Conservation (phyloP, 1,140 invertebrate species). For the Lethrus apterus region DNA sequence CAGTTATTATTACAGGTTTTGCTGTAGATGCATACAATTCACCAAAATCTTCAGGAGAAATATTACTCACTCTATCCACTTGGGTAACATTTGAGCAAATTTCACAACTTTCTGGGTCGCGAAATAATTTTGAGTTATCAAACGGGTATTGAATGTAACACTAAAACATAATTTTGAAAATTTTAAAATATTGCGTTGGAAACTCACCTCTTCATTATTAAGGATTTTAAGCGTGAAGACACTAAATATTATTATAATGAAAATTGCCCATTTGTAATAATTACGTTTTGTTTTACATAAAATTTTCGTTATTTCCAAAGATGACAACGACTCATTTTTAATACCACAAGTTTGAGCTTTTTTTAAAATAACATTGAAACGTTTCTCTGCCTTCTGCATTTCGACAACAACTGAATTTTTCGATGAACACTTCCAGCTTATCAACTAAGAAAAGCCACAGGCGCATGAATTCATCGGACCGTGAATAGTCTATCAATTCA, state of each 20-base stretch:
- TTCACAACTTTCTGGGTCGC: constrained; percentile 66
- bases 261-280: background rate
- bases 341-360: constrained; percentile 22
- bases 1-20: constrained; percentile 75
- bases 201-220: constrained; percentile 15
- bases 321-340: constrained; percentile 6
- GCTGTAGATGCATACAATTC: constrained; percentile 66
- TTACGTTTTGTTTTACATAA: constrained; percentile 7
- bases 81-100: constrained; percentile 58
- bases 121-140: constrained; percentile 52
- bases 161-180: constrained; percentile 34
- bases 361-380: constrained; percentile 22
- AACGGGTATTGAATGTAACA: constrained; percentile 55
- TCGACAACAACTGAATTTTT: constrained; percentile 7
- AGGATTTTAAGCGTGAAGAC: constrained; percentile 1
- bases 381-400: constrained; percentile 29
- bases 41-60: constrained; percentile 61
- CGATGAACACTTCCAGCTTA: background rate
- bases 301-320: constrained; percentile 19
- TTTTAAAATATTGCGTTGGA: background rate
- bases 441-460: constrained; percentile 8
- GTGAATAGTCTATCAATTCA: constrained; percentile 13
- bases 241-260: constrained; percentile 3
- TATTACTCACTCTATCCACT: constrained; percentile 55
- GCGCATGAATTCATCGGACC: constrained; percentile 9